Evolutionary conservation across 1,140 invertebrate species (phyloP), one percentile per base, ranked within the genome.

Genomic region (Marisa cornuarietis): DNA sequence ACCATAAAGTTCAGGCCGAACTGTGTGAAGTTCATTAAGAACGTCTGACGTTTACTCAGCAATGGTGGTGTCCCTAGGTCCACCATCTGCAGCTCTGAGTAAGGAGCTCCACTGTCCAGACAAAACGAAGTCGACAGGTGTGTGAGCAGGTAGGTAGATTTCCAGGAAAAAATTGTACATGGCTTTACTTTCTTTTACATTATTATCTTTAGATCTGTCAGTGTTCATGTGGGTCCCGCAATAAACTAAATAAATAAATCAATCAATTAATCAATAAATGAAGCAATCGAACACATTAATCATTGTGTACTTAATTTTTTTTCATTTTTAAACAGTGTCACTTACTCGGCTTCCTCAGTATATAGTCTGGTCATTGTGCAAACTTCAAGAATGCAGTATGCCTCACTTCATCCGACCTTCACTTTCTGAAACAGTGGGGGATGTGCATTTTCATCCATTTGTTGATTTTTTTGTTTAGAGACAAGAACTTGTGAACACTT

Each of bases 1-100:
- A 88, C 87, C 88, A 89, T 88, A 20, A 90, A 84, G 84, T 86
- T 89, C 31, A 90, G 84, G 14, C 89, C 89, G 82, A 83, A 88
- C 86, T 85, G 88, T 0, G 89, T 85, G 22, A 86, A 79, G 78
- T 88, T 90, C 49, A 90, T 83, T 11, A 88, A 61, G 11, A 90
- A 68, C 18, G 83, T 83, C 5, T 76, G 72, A 8, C 78, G 73
- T 78, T 85, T 87, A 51, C 83, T 85, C 0, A 87, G 54, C 26
- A 83, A 18, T 20, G 84, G 79, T 24, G 80, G 77, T 20, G 81
- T 54, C 65, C 83, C 79, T 10, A 78, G 42, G 16, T 84, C 69
- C 5, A 82, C 75, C 8, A 83, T 76, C 26, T 85, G 79, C 16
- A 84, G 78, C 63, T 86, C 86, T 4, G 85, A 82, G 72, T 82